A percentile compares a stretch with the other conserved stretches of the same genome.
Evolutionary conservation across 2,797 vertebrate genomes (phyloP).

Genomic region (Siniperca scherzeri): DNA sequence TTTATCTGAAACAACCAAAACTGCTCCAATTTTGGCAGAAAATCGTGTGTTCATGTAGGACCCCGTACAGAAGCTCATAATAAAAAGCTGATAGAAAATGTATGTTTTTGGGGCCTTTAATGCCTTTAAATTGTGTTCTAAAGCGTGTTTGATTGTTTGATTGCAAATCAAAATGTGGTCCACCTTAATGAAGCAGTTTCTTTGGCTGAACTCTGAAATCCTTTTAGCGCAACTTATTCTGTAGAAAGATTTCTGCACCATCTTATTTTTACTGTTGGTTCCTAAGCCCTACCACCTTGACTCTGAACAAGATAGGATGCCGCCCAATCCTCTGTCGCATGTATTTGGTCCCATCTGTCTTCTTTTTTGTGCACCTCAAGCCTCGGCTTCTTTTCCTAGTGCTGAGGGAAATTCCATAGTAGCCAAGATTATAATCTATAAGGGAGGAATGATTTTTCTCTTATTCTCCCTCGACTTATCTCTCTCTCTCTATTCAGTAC

Average conservation of each 20-base stretch:
- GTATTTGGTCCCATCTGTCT: constrained; percentile 28
- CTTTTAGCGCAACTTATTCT: not conserved
- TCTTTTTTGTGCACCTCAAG: constrained; percentile 34
- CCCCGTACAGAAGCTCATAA: not conserved
- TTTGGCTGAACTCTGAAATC: not conserved
- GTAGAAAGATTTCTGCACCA: constrained; percentile 24
- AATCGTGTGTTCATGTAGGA: not conserved
- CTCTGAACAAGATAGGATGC: constrained; percentile 45
- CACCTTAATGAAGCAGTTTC: constrained; percentile 11
- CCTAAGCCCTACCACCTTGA: constrained; percentile 39
- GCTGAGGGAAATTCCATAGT: constrained; percentile 68
- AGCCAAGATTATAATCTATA: constrained; percentile 71
- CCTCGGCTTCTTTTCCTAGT: constrained; percentile 16
- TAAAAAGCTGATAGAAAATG: not conserved
- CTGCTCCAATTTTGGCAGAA: not conserved
- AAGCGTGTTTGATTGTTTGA: not conserved
- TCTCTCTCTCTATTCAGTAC: constrained; percentile 37
- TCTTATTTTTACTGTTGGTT: constrained; percentile 39
- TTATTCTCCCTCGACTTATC: constrained; percentile 32
- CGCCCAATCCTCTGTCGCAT: constrained; percentile 56
- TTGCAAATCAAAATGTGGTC: constrained; percentile 1
- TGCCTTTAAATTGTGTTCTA: not conserved
- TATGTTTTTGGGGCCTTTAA: not conserved
- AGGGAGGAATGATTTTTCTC: constrained; percentile 60
- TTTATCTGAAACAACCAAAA: not conserved